Conservation (phyloP, 2,888 invertebrate species). For the Lordiphosa andalusiaca region DNA sequence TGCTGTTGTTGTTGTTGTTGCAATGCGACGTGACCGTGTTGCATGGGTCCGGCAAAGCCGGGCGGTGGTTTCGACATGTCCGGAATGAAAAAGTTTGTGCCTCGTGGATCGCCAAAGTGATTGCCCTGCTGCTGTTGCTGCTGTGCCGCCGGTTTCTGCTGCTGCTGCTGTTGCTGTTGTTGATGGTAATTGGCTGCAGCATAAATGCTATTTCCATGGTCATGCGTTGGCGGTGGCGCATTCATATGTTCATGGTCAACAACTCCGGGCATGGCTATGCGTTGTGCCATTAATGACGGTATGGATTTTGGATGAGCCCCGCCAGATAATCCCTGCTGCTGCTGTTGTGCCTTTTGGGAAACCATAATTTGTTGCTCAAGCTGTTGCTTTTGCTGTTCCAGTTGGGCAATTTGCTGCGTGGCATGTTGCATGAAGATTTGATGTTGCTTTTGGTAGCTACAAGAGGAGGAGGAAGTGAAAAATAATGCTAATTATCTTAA, state of each 20-base stretch:
- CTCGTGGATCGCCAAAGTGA: conserved; percentile 80
- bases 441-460: conserved; percentile 94
- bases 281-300: conserved; percentile 79
- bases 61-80: conserved; percentile 94
- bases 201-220: conserved; percentile 59
- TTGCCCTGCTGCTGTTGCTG: conserved; percentile 78
- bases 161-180: conserved; percentile 32
- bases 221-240: conserved; percentile 72
- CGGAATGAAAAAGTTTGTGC: conserved; percentile 84
- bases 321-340: conserved; percentile 26
- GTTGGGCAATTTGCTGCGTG: conserved; percentile 91
- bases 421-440: conserved; percentile 96
- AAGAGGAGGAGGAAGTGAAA: conserved; percentile 6
- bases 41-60: conserved; percentile 83
- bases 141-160: conserved; percentile 14
- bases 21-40: conserved; percentile 33
- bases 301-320: conserved; percentile 52
- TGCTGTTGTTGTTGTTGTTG: conserved; percentile 26
- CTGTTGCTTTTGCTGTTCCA: conserved; percentile 88
- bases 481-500: background rate
- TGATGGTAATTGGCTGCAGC: conserved; percentile 31
- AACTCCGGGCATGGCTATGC: conserved; percentile 76
- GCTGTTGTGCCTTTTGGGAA: conserved; percentile 62
- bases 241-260: conserved; percentile 46
- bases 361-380: conserved; percentile 80